Base-by-base conservation (phyloP, 2,888 invertebrate genomes). In the Protodeltote pygarga region DNA sequence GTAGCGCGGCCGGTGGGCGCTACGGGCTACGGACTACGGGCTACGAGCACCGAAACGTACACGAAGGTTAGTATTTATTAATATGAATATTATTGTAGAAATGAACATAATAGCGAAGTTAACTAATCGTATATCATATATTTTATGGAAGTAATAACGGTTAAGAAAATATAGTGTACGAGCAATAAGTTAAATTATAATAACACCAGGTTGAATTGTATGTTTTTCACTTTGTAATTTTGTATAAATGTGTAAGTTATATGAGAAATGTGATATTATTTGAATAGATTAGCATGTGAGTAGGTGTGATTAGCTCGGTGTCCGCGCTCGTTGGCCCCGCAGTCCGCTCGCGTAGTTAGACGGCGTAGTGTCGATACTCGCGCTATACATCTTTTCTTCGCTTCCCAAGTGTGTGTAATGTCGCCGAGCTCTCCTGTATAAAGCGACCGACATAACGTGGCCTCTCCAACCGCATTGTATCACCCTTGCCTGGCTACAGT, bases 351-450 rank as follows among this genome's bases (percentile, higher is more conserved):
- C 32, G 45, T 42, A 50, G 52, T 67, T 45, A 50, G 29, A 42
- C 29, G 42, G 50, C 38, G 25, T 35, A 46, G 51, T 65, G 65
- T 65, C 69, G 66, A 65, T 73, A 69, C 62, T 53, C 65, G 62
- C 63, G 64, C 74, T 81, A 81, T 87, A 85, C 83, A 75, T 89
- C 87, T 89, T 85, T 81, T 83, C 81, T 67, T 81, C 87, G 81
- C 87, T 78, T 77, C 50, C 54, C 65, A 53, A 67, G 71, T 67
- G 67, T 67, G 71, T 67, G 71, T 64, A 64, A 71, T 83, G 87
- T 86, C 85, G 80, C 81, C 75, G 71, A 61, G 77, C 79, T 77
- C 77, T 79, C 73, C 69, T 59, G 71, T 68, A 63, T 65, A 73
- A 76, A 78, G 55, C 77, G 79, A 57, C 89, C 81, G 78, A 10